phyloP scores from a whole-genome alignment of 35 echinoderm and acorn worm genomes.

The Amphiura filiformis region DNA sequence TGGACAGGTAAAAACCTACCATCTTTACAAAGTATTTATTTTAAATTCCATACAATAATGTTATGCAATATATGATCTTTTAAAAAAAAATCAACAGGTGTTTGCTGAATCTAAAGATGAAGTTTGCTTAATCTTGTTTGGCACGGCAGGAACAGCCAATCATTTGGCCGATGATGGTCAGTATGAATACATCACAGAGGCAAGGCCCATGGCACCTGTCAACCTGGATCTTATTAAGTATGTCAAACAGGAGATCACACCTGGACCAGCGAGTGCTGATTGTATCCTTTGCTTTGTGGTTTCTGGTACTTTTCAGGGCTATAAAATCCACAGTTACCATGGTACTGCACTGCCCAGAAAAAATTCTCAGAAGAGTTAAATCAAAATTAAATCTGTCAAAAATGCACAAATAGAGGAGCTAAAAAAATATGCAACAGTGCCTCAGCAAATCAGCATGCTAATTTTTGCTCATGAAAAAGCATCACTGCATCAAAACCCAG shows the following conservation, averaged over 20 bases:
- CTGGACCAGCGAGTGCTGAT: slow-evolving; percentile 74
- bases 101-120: slow-evolving; percentile 99
- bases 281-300: slow-evolving; percentile 98
- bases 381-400: background rate
- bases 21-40: too few species aligned
- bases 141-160: slow-evolving; percentile 81
- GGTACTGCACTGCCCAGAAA: background rate
- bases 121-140: slow-evolving; percentile 86
- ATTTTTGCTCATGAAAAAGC: too few species aligned
- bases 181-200: slow-evolving; percentile 92
- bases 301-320: background rate
- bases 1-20: too few species aligned
- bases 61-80: too few species aligned
- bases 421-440: too few species aligned
- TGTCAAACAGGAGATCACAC: slow-evolving; percentile 65
- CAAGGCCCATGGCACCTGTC: slow-evolving; percentile 52
- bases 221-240: slow-evolving; percentile 79
- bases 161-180: slow-evolving; percentile 46
- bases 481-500: too few species aligned
- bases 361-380: background rate
- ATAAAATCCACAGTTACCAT: background rate
- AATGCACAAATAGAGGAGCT: background rate
- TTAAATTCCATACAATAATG: too few species aligned
- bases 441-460: too few species aligned
- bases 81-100: too few species aligned